Base-by-base conservation (phyloP, 2,113 vertebrate genomes). In the Festucalex cinctus region DNA sequence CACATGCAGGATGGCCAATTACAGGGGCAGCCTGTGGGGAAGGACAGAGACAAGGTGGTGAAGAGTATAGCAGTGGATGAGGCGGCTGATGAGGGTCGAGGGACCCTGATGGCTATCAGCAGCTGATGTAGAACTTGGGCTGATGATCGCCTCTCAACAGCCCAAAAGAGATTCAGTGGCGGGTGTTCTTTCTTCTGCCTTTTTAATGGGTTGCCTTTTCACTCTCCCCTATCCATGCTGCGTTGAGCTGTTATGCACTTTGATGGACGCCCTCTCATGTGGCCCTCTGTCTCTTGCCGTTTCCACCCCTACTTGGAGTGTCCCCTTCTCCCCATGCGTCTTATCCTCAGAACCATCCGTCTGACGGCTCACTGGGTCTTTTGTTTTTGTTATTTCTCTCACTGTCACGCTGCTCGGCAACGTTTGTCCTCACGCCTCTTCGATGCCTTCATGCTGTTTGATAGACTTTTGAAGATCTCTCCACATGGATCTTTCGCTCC, bases 351-450 rank as follows among this genome's bases (percentile, higher is more conserved):
- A 74, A 81, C 60, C 73, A 66, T 62, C 69, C 69, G 67, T 63
- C 63, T 81, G 73, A 75, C 70, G 58, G 73, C 79, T 24, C 4
- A 17, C 17, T 9, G 28, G 3, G 32, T 37, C 35, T 53, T 65
- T 48, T 48, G 19, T 74, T 70, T 69, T 19, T 54, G 37, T 64
- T 41, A 63, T 24, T 32, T 32, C 36, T 20, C 3, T 32, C 0
- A 6, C n/a, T 63, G 69, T 68, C 70, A 58, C 68, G 69, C 70
- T 71, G 77, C 76, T 85, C 63, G 54, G 62, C 73, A 78, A 78
- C 78, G 75, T 83, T 84, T 78, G 83, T 77, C 77, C 85, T 71
- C 70, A 83, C 35, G 24, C 82, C 85, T 84, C 71, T 68, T 76
- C 81, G 79, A 77, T 85, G 75, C 77, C 70, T 64, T 59, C 59